A percentile compares a stretch with the other conserved stretches of the same genome.
phyloP scores from a whole-genome alignment of 2,888 invertebrate species.

The Euphydryas editha region DNA sequence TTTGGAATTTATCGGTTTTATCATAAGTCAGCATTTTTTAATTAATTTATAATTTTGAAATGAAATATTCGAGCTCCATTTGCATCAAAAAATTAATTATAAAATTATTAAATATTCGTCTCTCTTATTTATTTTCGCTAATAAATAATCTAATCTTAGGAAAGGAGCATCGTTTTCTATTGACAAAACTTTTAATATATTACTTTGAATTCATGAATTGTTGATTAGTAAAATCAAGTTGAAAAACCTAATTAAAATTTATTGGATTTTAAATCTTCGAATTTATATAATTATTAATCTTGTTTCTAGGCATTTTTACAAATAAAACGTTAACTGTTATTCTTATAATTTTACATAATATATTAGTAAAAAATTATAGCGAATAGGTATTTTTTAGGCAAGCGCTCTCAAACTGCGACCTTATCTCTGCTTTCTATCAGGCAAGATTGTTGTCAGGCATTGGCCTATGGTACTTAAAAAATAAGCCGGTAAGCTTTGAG shows the following conservation, averaged over 20 bases:
- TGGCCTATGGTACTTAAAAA: too few species aligned
- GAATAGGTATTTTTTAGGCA: too few species aligned
- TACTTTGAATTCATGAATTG: background rate
- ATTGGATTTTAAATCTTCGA: slow-evolving; percentile 24
- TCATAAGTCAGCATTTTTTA: too few species aligned
- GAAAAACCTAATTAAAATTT: slow-evolving; percentile 28
- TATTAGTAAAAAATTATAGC: too few species aligned
- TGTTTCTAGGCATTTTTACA: background rate
- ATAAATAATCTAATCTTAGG: background rate
- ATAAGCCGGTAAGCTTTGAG: too few species aligned
- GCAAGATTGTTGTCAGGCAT: too few species aligned
- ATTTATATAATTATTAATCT: slow-evolving; percentile 24
- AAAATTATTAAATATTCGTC: background rate
- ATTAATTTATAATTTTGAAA: background rate
- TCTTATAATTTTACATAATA: too few species aligned
- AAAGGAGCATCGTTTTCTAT: background rate
- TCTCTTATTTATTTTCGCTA: background rate
- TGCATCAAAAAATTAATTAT: background rate
- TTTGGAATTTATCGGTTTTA: too few species aligned
- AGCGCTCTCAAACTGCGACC: too few species aligned
- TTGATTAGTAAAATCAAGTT: background rate
- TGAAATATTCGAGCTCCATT: background rate
- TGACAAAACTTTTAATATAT: background rate
- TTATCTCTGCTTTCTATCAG: too few species aligned
- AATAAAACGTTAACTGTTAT: background rate